Percentiles rank a stretch among this genome's conserved stretches.
Evolutionary conservation across 2,888 invertebrate species (phyloP).

Genomic region (Eubasilissa splendida): DNA sequence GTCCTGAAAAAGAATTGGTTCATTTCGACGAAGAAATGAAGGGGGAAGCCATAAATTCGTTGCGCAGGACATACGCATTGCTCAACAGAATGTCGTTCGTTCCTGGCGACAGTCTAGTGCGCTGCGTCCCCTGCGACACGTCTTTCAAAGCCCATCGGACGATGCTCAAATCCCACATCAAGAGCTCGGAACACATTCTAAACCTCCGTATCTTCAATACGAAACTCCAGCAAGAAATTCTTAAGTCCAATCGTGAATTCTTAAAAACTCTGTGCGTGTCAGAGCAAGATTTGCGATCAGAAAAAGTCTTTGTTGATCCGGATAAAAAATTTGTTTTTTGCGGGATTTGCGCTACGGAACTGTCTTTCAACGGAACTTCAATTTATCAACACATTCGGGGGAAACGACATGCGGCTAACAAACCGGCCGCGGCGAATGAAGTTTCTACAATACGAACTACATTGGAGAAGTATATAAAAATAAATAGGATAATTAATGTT

Average conservation of each 20-base stretch:
- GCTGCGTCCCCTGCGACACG: neutral
- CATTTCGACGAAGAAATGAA: neutral
- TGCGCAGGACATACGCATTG: neutral
- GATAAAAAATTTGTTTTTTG: neutral
- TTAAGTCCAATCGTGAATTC: neutral
- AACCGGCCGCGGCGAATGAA: neutral
- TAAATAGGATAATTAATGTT: neutral
- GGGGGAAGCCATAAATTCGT: neutral
- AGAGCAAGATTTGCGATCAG: neutral
- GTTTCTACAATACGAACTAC: neutral
- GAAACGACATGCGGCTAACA: neutral
- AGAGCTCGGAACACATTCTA: neutral
- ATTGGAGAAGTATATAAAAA: neutral
- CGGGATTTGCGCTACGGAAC: neutral
- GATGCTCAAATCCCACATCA: neutral
- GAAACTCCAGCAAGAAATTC: neutral
- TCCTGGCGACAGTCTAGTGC: neutral
- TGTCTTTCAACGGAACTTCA: neutral
- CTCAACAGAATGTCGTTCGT: neutral
- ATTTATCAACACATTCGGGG: neutral
- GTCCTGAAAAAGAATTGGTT: too few relatives aligned
- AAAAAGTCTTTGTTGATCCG: conserved; percentile 1
- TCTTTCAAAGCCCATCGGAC: neutral
- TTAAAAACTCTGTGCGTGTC: neutral
- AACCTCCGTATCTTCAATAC: neutral